A percentile compares a stretch with the other conserved stretches of the same genome.
Evolutionary conservation across 2,888 invertebrate species (phyloP).

Genomic region (Xylocampa areola): DNA sequence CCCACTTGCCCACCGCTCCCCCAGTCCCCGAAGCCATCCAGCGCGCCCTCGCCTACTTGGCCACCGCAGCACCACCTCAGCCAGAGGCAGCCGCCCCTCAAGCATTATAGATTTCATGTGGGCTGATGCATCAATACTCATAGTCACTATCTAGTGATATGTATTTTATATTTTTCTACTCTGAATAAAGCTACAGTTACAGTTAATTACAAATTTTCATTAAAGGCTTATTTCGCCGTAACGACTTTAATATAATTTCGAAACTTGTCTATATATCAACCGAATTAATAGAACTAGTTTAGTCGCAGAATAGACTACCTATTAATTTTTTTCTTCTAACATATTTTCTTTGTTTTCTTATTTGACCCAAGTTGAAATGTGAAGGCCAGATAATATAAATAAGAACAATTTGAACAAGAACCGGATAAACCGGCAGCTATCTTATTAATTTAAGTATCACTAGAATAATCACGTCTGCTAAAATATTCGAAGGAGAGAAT

Average conservation of each 20-base stretch:
- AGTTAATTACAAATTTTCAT: constrained; percentile 7
- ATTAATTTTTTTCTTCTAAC: constrained; percentile 11
- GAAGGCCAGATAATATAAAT: constrained; percentile 43
- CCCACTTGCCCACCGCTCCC: constrained; percentile 91
- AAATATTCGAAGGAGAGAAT: constrained; percentile 17
- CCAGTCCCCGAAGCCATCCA: constrained; percentile 93
- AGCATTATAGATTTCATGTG: constrained; percentile 70
- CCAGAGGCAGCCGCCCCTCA: constrained; percentile 57
- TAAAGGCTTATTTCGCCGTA: not conserved
- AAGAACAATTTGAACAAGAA: constrained; percentile 31
- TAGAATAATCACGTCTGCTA: constrained; percentile 1
- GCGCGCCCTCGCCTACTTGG: constrained; percentile 91
- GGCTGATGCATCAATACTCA: constrained; percentile 67
- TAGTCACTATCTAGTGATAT: constrained; percentile 64
- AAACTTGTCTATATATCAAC: constrained; percentile 7
- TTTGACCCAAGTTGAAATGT: constrained; percentile 31
- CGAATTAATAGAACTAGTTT: constrained; percentile 27
- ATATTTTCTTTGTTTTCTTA: constrained; percentile 50
- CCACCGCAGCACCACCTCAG: constrained; percentile 89
- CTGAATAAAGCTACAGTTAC: constrained; percentile 51
- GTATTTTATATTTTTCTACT: constrained; percentile 73
- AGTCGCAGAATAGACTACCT: constrained; percentile 2
- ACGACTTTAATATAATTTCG: constrained; percentile 3
- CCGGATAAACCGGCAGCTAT: constrained; percentile 26
- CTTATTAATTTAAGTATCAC: constrained; percentile 13